Evolutionary conservation across 2,113 vertebrate species (phyloP), one percentile per base, ranked within the genome.

Genomic region (Grammomys dolichurus): DNA sequence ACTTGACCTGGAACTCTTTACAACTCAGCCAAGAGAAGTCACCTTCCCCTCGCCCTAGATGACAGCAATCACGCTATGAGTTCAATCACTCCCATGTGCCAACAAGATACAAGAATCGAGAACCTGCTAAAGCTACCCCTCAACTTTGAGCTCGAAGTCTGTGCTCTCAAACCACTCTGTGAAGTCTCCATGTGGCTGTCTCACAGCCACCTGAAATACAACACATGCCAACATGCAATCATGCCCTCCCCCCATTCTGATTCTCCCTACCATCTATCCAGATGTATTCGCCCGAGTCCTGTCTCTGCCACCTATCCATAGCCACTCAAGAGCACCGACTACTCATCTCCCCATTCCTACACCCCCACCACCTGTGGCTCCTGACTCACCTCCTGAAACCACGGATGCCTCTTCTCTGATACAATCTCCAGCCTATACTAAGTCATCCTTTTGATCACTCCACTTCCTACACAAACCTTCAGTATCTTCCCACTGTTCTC

Each of bases 181-280:
- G 40, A 63, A 69, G 54, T 56, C 65, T 75, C 28, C 28, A 89
- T 65, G 48, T 65, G 58, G 33, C n/a, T 48, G 46, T 69, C 73
- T 95, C 51, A 48, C 14, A 78, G 80, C 40, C 69, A 67, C 63
- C 36, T 93, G 65, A 92, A 73, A 89, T 40, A 78, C 16, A 81
- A 81, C 28, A 80, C 16, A n/a, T 19, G 48, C 40, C 75, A 82
- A 78, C 82, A 48, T 1, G 58, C 56, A 90, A 28, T 43, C 43
- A 65, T 2, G 22, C 16, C 60, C 72, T 77, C 48, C 69, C 46
- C 58, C 54, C 36, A 12, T 10, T 60, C 56, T 72, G 51, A 46
- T 7, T 28, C 9, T 89, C 63, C 76, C 77, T 76, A 65, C 10
- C 58, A 75, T 13, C 54, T 31, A 73, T 48, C 3, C 63, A 84